Evolutionary conservation across 1,140 invertebrate species (phyloP).

Genomic region (Ceratosolen fusciceps): DNA sequence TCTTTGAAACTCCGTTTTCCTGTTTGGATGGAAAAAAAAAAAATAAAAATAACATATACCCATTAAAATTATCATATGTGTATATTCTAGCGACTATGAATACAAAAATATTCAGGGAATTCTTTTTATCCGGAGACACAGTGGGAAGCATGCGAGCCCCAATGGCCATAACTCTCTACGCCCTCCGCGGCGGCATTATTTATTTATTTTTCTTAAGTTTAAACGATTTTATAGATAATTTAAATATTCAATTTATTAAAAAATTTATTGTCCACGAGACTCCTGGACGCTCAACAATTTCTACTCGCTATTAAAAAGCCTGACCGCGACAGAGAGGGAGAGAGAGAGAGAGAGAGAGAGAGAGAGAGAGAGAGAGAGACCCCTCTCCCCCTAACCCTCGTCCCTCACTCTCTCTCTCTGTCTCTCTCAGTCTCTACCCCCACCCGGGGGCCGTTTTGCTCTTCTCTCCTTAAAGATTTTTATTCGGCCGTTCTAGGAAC

Average conservation of each 20-base stretch:
- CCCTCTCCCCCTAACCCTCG: too few relatives aligned
- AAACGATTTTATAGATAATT: slow-evolving; percentile 25
- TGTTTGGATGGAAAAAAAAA: slow-evolving; percentile 35
- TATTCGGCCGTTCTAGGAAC: slow-evolving; percentile 7
- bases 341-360: too few relatives aligned
- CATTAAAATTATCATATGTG: slow-evolving; percentile 36
- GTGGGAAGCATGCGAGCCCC: slow-evolving; percentile 9
- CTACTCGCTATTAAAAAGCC: slow-evolving; percentile 13
- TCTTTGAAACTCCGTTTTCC: slow-evolving; percentile 33
- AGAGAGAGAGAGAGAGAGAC: too few relatives aligned
- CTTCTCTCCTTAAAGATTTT: slow-evolving; percentile 25
- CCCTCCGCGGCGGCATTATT: slow-evolving; percentile 27
- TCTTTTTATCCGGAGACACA: slow-evolving; percentile 22
- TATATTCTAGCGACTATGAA: slow-evolving; percentile 30
- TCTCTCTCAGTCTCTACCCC: too few relatives aligned
- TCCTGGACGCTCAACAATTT: slow-evolving; percentile 8
- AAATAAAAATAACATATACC: too few relatives aligned
- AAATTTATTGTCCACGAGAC: not conserved
- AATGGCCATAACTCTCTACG: slow-evolving; percentile 15
- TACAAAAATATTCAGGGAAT: slow-evolving; percentile 37
- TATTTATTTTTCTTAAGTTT: slow-evolving; percentile 41
- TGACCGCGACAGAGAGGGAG: not conserved
- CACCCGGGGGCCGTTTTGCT: too few relatives aligned
- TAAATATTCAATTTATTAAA: slow-evolving; percentile 25
- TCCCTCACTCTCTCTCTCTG: too few relatives aligned